Percentiles rank a stretch among this genome's conserved stretches.
Conservation (phyloP, 2,113 vertebrate species). For the Pterophyllum scalare region DNA sequence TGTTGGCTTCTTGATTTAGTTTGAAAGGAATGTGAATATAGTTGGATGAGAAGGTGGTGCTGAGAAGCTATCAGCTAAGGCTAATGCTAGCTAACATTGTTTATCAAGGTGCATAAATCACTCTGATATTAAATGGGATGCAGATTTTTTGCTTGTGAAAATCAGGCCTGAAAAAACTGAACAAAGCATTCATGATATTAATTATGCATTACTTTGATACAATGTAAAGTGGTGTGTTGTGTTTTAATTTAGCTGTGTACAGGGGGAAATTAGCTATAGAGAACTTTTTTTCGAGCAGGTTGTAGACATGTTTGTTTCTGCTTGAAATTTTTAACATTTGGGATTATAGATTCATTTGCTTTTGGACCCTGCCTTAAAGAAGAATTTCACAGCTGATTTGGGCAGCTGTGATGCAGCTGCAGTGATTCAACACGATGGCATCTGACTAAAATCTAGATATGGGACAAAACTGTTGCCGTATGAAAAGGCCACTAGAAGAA, state of each 20-base stretch:
- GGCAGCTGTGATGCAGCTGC: no score
- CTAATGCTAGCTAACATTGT: no score
- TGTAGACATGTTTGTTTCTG: background rate
- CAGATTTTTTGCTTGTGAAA: background rate
- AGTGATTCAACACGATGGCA: background rate
- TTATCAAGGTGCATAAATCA: no score
- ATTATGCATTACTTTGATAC: background rate
- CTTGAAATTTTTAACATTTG: background rate
- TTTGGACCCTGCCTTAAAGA: background rate
- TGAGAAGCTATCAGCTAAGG: no score
- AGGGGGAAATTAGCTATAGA: background rate
- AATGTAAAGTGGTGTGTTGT: background rate
- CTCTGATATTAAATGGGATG: background rate
- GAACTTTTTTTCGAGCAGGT: background rate
- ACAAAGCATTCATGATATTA: background rate
- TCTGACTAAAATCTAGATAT: background rate
- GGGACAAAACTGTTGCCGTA: background rate
- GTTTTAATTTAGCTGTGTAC: background rate
- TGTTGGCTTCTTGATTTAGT: no score
- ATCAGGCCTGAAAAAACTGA: background rate
- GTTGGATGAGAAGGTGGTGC: no score
- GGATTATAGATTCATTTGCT: no score
- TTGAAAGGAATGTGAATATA: no score
- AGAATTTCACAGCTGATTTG: background rate
- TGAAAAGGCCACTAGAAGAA: background rate